Conservation (phyloP, 1,140 invertebrate genomes). For the Drosophila trapezifrons region DNA sequence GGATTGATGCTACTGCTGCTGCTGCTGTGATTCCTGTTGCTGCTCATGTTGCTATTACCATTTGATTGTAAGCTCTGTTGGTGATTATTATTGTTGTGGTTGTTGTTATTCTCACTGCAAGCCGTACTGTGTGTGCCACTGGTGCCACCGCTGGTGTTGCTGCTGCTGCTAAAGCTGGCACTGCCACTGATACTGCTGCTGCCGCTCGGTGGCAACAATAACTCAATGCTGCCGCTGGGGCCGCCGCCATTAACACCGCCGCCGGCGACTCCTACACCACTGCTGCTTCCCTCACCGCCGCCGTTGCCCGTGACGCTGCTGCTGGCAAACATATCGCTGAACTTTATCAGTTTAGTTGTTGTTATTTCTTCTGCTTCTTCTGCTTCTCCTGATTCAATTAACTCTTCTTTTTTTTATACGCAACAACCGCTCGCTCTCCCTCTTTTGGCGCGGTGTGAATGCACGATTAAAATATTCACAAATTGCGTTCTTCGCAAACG, state of each 20-base stretch:
- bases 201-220: conserved; percentile 66
- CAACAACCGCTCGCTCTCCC: conserved; percentile 12
- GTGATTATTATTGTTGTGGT: conserved; percentile 40
- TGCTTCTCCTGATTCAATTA: conserved; percentile 37
- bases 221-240: conserved; percentile 59
- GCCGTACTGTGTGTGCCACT: conserved; percentile 49
- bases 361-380: no score
- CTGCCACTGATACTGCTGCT: conserved; percentile 71
- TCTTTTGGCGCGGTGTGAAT: conserved; percentile 58
- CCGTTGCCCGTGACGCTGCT: conserved; percentile 1
- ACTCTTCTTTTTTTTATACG: conserved; percentile 39
- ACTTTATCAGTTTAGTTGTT: conserved; percentile 16
- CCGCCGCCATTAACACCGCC: conserved; percentile 4
- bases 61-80: conserved; percentile 42
- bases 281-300: conserved; percentile 19
- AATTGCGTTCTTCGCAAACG: conserved; percentile 67
- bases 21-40: conserved; percentile 14
- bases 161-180: conserved; percentile 67
- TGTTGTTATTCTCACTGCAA: conserved; percentile 23
- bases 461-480: conserved; percentile 79
- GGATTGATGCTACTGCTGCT: conserved; percentile 24
- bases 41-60: conserved; percentile 18
- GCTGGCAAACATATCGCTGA: conserved; percentile 10
- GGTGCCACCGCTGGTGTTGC: conserved; percentile 40
- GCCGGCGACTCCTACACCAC: conserved; percentile 11